These are phyloP conservation scores for Proisotoma minuta DNA, from an alignment of 2,888 invertebrate species.

Conservation along the genomic window DNA sequence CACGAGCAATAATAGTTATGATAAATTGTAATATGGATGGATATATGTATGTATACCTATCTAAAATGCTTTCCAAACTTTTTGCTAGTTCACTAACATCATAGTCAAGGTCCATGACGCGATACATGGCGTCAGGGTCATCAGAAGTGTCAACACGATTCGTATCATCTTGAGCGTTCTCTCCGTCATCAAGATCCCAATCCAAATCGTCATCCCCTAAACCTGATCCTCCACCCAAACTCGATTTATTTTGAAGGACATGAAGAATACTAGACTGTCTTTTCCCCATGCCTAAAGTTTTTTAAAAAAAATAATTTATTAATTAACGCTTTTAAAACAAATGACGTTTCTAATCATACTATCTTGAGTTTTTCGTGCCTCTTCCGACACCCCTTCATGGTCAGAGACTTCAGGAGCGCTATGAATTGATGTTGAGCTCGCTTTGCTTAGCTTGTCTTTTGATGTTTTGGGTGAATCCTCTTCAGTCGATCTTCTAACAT, in stretches of 20 bases:
- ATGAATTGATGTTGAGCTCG: background rate
- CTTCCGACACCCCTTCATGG: too few relatives aligned
- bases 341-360: too few relatives aligned
- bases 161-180: constrained; percentile 5
- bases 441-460: background rate
- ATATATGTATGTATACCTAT: too few relatives aligned
- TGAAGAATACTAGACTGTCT: too few relatives aligned
- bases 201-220: constrained; percentile 17
- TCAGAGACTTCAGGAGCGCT: too few relatives aligned
- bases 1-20: background rate
- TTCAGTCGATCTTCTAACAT: background rate
- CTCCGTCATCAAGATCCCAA: constrained; percentile 10
- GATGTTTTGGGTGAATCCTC: background rate
- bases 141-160: constrained; percentile 21
- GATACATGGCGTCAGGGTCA: constrained; percentile 20
- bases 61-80: constrained; percentile 32
- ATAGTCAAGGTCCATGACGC: constrained; percentile 36
- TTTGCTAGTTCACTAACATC: constrained; percentile 33
- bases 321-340: too few relatives aligned
- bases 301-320: too few relatives aligned
- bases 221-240: too few relatives aligned
- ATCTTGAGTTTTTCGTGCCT: too few relatives aligned
- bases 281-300: too few relatives aligned
- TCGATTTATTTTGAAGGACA: too few relatives aligned
- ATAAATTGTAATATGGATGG: too few relatives aligned